phyloP scores from a whole-genome alignment of 2,888 invertebrate genomes.

The Lagria hirta region DNA sequence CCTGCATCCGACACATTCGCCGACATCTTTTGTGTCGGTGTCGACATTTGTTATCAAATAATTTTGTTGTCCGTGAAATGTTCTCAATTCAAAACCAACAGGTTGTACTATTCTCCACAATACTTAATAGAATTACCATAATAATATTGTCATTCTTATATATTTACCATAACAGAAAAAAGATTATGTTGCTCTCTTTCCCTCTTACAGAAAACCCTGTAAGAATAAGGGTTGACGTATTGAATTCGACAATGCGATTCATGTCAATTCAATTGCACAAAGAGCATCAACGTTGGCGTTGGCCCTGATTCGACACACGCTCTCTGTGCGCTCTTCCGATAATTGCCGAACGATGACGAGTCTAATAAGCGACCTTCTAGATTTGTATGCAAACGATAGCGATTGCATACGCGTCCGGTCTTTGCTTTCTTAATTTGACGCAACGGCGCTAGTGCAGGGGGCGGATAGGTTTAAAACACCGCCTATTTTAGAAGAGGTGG shows the following conservation, averaged over 20 bases:
- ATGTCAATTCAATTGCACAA: constrained; percentile 51
- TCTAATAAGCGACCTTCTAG: constrained; percentile 23
- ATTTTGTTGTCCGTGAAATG: constrained; percentile 54
- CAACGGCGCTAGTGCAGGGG: constrained; percentile 25
- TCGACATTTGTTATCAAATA: constrained; percentile 54
- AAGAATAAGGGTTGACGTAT: constrained; percentile 48
- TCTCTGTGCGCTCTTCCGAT: constrained; percentile 1
- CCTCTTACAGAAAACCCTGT: constrained; percentile 35
- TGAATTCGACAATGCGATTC: constrained; percentile 48
- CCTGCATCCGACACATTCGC: constrained; percentile 45
- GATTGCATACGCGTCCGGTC: constrained; percentile 6
- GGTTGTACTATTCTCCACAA: constrained; percentile 54
- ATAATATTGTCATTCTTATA: constrained; percentile 56
- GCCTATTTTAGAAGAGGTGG: constrained; percentile 25
- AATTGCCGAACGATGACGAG: constrained; percentile 19
- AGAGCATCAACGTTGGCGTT: constrained; percentile 27
- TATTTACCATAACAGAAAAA: constrained; percentile 53
- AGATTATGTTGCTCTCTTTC: constrained; percentile 24
- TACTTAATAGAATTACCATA: constrained; percentile 56
- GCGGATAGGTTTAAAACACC: constrained; percentile 17
- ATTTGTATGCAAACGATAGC: constrained; percentile 19
- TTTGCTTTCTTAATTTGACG: constrained; percentile 1
- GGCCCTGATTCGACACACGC: constrained; percentile 3
- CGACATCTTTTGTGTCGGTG: constrained; percentile 46
- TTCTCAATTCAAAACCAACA: constrained; percentile 52